Percentiles rank a stretch among this genome's conserved stretches.
Conservation (phyloP, 2,113 vertebrate species). For the Prochilodus magdalenae region DNA sequence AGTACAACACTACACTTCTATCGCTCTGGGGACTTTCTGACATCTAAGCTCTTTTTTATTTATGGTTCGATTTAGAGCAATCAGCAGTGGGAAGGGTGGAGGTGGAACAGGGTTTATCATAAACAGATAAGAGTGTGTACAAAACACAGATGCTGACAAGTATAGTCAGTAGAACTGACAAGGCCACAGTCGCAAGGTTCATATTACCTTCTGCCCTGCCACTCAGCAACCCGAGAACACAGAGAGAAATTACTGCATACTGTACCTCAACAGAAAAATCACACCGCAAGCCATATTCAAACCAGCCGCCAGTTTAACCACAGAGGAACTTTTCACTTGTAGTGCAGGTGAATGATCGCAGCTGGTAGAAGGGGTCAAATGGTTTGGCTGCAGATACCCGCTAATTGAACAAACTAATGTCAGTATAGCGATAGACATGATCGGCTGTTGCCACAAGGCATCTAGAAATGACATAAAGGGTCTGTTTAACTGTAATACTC, state of each 20-base stretch:
- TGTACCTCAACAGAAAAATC: conserved; percentile 13
- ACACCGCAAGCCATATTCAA: neutral
- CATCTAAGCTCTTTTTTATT: conserved; percentile 13
- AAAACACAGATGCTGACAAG: conserved; percentile 60
- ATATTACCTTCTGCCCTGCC: conserved; percentile 38
- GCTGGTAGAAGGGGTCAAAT: neutral
- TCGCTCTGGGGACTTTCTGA: neutral
- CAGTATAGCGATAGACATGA: neutral
- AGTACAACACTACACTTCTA: neutral
- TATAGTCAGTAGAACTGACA: conserved; percentile 46
- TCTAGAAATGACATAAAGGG: neutral
- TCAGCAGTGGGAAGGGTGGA: conserved; percentile 70
- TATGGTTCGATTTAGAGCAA: neutral
- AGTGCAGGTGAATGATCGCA: neutral
- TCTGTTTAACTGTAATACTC: neutral
- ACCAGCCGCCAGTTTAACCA: neutral
- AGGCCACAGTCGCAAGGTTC: conserved; percentile 40
- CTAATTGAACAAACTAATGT: neutral
- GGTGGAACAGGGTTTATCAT: conserved; percentile 63
- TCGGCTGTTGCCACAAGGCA: neutral
- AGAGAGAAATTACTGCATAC: neutral
- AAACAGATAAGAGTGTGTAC: conserved; percentile 59
- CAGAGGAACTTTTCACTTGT: neutral
- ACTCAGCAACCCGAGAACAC: conserved; percentile 40
- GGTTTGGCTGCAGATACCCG: neutral